phyloP scores from a whole-genome alignment of 2,888 invertebrate species.

The Lochmaea capreae region DNA sequence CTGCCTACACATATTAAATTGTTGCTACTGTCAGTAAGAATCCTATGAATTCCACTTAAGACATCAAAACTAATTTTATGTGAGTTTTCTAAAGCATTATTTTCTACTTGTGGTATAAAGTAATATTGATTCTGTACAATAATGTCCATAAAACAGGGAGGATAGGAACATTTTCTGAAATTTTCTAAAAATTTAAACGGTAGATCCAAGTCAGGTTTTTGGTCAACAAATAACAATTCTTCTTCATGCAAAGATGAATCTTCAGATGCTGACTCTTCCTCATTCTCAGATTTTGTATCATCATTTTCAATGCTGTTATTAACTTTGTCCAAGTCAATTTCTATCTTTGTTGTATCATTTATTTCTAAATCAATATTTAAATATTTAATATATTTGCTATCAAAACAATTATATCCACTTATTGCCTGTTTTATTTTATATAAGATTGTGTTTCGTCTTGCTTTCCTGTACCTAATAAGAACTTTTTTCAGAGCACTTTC shows the following conservation, averaged over 20 bases:
- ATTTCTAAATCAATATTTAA: slow-evolving; percentile 61
- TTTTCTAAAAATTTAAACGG: slow-evolving; percentile 62
- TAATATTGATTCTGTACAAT: slow-evolving; percentile 74
- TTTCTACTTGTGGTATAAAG: slow-evolving; percentile 79
- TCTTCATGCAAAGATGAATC: background rate
- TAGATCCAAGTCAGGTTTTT: background rate
- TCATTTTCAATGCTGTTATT: slow-evolving; percentile 17
- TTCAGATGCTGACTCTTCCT: slow-evolving; percentile 1
- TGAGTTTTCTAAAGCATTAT: slow-evolving; percentile 72
- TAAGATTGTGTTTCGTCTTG: slow-evolving; percentile 68
- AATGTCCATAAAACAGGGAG: slow-evolving; percentile 77
- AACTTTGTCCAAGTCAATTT: slow-evolving; percentile 50
- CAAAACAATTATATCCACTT: slow-evolving; percentile 72
- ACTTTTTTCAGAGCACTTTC: slow-evolving; percentile 78
- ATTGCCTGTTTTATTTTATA: slow-evolving; percentile 73
- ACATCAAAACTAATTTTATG: slow-evolving; percentile 73
- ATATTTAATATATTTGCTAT: slow-evolving; percentile 71
- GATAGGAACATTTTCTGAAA: slow-evolving; percentile 72
- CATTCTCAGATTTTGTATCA: slow-evolving; percentile 30
- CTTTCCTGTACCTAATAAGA: slow-evolving; percentile 71
- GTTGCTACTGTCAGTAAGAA: slow-evolving; percentile 50
- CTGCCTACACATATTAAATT: slow-evolving; percentile 59
- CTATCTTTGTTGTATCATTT: slow-evolving; percentile 33
- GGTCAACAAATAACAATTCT: background rate
- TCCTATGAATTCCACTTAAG: slow-evolving; percentile 70